phyloP scores from a whole-genome alignment of 2,888 invertebrate genomes.

The Escarpia spicata region DNA sequence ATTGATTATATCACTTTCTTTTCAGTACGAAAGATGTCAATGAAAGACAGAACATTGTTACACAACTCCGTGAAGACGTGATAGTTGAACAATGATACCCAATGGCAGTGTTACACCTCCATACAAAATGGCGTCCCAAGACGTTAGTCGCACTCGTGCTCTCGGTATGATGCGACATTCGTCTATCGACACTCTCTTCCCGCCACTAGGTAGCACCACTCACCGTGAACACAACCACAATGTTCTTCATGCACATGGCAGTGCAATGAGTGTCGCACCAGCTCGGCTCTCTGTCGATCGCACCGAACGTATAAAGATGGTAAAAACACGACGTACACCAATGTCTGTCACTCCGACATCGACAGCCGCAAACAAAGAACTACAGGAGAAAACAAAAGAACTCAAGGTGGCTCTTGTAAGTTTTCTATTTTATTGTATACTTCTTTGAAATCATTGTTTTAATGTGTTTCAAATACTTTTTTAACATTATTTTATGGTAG shows the following conservation, averaged over 20 bases:
- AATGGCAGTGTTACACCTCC: neutral
- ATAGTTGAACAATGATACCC: neutral
- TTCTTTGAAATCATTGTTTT: neutral
- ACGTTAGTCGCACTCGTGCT: neutral
- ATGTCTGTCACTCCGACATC: neutral
- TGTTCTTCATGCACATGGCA: neutral
- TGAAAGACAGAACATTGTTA: neutral
- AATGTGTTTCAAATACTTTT: no score
- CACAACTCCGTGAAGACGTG: neutral
- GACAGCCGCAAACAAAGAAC: neutral
- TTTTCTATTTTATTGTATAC: neutral
- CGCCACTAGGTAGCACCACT: neutral
- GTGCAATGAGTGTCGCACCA: neutral
- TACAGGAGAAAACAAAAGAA: neutral
- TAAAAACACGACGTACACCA: neutral
- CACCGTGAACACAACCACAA: neutral
- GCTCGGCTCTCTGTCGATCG: neutral
- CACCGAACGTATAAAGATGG: neutral
- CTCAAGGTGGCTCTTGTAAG: neutral
- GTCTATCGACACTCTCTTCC: neutral
- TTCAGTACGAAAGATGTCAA: neutral
- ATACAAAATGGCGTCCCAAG: neutral
- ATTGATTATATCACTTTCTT: neutral
- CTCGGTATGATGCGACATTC: neutral
- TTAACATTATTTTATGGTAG: neutral